These are phyloP conservation scores for Platorchestia sp. DNA, from an alignment of 1,140 invertebrate species.

Conservation along the genomic window DNA sequence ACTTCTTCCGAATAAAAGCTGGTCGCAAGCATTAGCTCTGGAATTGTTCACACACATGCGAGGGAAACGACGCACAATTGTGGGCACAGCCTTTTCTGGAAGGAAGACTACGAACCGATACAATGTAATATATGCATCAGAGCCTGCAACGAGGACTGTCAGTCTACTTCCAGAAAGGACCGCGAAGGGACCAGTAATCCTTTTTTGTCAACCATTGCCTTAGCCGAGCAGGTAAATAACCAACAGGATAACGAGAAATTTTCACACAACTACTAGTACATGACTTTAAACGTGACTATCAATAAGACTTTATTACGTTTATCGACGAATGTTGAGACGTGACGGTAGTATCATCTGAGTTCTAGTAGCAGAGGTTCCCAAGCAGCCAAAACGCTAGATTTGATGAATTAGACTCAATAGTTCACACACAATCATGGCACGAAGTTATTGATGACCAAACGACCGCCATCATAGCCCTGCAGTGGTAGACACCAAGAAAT, in stretches of 20 bases:
- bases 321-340: neutral
- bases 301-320: slow-evolving; percentile 2
- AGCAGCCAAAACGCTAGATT: neutral
- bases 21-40: neutral
- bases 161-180: neutral
- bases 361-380: neutral
- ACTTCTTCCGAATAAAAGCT: neutral
- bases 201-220: neutral
- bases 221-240: neutral
- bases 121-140: neutral
- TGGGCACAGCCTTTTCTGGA: neutral
- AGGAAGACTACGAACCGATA: neutral
- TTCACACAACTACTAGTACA: neutral
- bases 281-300: neutral
- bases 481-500: neutral
- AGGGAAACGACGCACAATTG: neutral
- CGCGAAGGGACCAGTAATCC: neutral
- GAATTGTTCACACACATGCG: no score
- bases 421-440: neutral
- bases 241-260: slow-evolving; percentile 8
- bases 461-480: neutral
- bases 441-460: neutral
- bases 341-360: neutral
- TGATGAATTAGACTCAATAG: neutral
- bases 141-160: neutral